Base-by-base conservation (phyloP, 1,140 invertebrate species). In the Drosophila willistoni region DNA sequence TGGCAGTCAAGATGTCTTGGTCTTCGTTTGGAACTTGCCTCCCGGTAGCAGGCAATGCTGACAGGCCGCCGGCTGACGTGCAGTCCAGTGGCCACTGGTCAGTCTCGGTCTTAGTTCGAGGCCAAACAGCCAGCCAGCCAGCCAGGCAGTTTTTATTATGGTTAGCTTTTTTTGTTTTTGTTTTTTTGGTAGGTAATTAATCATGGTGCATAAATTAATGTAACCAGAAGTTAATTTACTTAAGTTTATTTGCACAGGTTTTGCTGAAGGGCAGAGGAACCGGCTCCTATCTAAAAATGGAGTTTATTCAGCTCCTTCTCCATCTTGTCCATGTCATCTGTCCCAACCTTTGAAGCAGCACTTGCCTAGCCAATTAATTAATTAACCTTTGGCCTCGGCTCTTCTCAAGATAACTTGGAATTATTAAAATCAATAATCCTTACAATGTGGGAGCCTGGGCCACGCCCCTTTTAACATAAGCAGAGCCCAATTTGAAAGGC, bases 171-270 rank as follows among this genome's bases (percentile, higher is more conserved):
- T 56, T 3, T 19, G 19, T 19, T 19, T 33, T 33, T 3, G 17
- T 13, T 34, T 14, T 33, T 34, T 82, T 74, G 67, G 65, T 62
- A 63, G 77, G 79, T 73, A 81, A 89, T 89, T 89, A 89, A 89
- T 89, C 84, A 89, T 84, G 64, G 55, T 75, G 84, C 80, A 89
- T 89, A 89, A 78, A 89, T 89, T 78, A 89, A 84, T 89, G 80
- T 78, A 75, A 77, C 84, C 80, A 84, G 85, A 63, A 81, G 84
- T 84, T 89, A 89, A 89, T 89, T 89, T 89, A 89, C 85, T 80
- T 70, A 78, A 75, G 80, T 90, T 89, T 89, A 89, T 89, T 89
- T 89, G 85, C 75, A 68, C 70, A 75, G 81, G 63, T 64, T 71
- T 81, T 75, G 71, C 60, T 71, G 61, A 51, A 51, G 17, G 44